Evolutionary conservation across 2,888 invertebrate species (phyloP), one percentile per base, ranked within the genome.

Genomic region (Chrysolina haemoptera): DNA sequence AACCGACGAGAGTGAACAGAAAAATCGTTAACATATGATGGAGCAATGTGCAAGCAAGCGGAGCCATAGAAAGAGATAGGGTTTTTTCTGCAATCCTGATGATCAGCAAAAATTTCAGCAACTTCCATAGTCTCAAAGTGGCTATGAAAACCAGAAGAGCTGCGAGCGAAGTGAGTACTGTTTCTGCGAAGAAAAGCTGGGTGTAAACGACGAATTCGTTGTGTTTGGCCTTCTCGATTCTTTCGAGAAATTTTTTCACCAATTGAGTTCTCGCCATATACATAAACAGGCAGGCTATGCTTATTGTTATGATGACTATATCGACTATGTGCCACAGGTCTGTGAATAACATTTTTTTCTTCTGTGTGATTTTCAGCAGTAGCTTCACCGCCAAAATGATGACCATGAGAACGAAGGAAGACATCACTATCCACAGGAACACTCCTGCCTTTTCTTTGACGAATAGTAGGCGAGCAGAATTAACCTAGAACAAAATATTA

Each of bases 121-220:
- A 71, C 62, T 83, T 84, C 86, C 85, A 86, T 0, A 85, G 68
- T 10, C 85, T 81, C 9, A 85, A 68, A 5, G 85, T 86, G 3
- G 84, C 82, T 12, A 85, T 64, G 70, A 83, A 81, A 11, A 86
- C 80, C 48, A 86, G 73, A 43, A 78, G 11, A 12, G 83, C 83
- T 0, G 81, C 81, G 18, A 83, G 65, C 0, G 80, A 41, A 0
- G 81, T 83, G 14, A 85, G 70, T 14, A 75, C 55, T 11, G 71
- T 74, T 22, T 86, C 84, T 3, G 82, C 71, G 35, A 73, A 75
- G 46, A 84, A 80, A 10, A 85, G 72, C 35, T 79, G 72, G 70
- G 82, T 83, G 76, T 85, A 85, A 69, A 80, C 82, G 11, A 85
- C 79, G 71, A 85, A 85, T 68, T 84, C 79, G 50, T 85, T 85